Base-by-base conservation (phyloP, 2,113 vertebrate genomes). In the Cygnus atratus region DNA sequence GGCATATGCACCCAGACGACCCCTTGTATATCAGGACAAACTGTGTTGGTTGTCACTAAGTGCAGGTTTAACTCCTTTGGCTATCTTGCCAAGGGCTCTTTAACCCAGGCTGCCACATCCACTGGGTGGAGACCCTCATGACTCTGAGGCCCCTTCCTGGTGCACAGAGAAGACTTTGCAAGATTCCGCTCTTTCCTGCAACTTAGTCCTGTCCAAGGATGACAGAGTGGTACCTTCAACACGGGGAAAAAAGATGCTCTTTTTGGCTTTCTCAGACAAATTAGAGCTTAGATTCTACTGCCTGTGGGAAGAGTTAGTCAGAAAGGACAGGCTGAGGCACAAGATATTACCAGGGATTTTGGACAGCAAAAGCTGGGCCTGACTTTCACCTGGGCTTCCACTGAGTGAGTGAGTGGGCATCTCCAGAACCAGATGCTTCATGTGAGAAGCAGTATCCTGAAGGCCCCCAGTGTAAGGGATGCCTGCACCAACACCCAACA, bases 111-210 rank as follows among this genome's bases (percentile, higher is more conserved):
- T 79, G 43, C 35, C 3, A 68, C 35, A 52, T 18, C 59, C 84
- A 35, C 1, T 61, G 28, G 14, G 11, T 37, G 12, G 4, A 29
- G n/a, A 58, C 4, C 25, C n/a, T 83, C 48, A 16, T 0, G 1
- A 35, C 14, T 66, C 20, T 44, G 50, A 48, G 28, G 21, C 21
- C 29, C 28, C 1, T 61, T 44, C 20, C 65, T 89, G 77, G 63
- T 77, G 50, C 73, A 52, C 65, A 87, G 31, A 54, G 35, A 13
- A 76, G 19, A 24, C 9, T 65, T 75, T 22, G 13, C 29, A 84
- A 68, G 58, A 70, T 29, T 12, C 59, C 52, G 28, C 13, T 71
- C 54, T 70, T 57, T 55, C 37, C 63, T 41, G n/a, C 24, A 35
- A 19, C 31, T 16, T 48, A 14, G 20, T 81, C 26, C 63, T 16